Evolutionary conservation across 64 coral and sea anemone species (phyloP), one percentile per base, ranked within the genome.

Genomic region (Cladopsammia gracilis): DNA sequence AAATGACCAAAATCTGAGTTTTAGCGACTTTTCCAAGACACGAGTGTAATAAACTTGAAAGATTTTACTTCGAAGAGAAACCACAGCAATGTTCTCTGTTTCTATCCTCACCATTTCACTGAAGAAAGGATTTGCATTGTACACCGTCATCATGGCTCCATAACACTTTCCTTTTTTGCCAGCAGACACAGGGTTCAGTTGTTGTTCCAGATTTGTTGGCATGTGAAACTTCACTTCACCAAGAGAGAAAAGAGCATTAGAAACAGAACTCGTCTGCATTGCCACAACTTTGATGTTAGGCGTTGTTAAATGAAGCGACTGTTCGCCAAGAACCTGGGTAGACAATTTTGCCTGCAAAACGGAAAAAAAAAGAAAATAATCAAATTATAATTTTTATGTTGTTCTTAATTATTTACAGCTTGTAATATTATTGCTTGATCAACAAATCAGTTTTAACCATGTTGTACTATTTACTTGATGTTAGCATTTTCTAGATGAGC

Each of bases 41-140:
- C n/a, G n/a, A n/a, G n/a, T n/a, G n/a, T n/a, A n/a, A n/a, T n/a
- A n/a, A n/a, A n/a, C n/a, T n/a, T n/a, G n/a, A n/a, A n/a, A n/a
- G n/a, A n/a, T n/a, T n/a, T n/a, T n/a, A n/a, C n/a, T n/a, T n/a
- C n/a, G 52, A 54, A 54, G 6, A 54, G 52, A 54, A 54, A 7
- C 11, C 52, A 54, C 11, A 2, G 52, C 6, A 6, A 54, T 11
- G 52, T 6, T 11, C 6, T 54, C 26, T 57, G 22, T 12, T 67
- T n/a, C 9, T 3, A 64, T 83, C 44, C 43, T 49, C 51, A 84
- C 80, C 80, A 84, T 67, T 49, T 67, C 44, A 67, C 82, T 77
- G 42, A 69, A 68, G 71, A 77, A 93, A 4, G 91, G 91, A 61
- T 85, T 93, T 42, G 78, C 64, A 1, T 93, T 60, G 50, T 86